Evolutionary conservation across 2,797 vertebrate genomes (phyloP).

Genomic region (Hozukius guyotensis): DNA sequence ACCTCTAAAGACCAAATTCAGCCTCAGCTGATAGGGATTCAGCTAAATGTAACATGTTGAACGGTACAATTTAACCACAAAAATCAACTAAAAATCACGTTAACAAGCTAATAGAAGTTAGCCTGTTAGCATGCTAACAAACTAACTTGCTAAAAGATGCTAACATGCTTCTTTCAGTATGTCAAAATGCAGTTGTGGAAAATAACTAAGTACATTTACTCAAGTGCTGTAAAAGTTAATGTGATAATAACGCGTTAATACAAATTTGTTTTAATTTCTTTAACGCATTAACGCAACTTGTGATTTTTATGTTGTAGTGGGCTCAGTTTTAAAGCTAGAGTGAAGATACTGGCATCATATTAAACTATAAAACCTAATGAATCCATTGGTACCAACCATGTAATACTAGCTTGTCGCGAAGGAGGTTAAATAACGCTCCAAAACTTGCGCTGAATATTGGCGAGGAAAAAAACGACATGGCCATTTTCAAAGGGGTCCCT

Average conservation of each 20-base stretch:
- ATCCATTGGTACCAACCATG: no score
- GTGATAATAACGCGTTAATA: no score
- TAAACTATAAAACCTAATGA: fast-evolving
- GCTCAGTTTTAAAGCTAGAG: no score
- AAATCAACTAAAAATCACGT: not conserved
- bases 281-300: fast-evolving
- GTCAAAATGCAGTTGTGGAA: not conserved
- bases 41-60: not conserved
- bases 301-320: no score
- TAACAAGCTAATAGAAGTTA: not conserved
- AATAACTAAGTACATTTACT: no score
- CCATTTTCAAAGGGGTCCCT: no score
- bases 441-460: no score
- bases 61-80: no score
- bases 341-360: no score
- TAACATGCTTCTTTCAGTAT: not conserved
- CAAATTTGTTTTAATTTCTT: no score
- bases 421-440: no score
- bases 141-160: not conserved
- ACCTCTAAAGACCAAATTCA: not conserved
- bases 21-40: not conserved
- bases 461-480: fast-evolving
- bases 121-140: not conserved
- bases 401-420: fast-evolving
- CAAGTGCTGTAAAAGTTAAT: no score